These are phyloP conservation scores for Perizoma affinitatum DNA, from an alignment of 2,888 invertebrate species.

Conservation along the genomic window DNA sequence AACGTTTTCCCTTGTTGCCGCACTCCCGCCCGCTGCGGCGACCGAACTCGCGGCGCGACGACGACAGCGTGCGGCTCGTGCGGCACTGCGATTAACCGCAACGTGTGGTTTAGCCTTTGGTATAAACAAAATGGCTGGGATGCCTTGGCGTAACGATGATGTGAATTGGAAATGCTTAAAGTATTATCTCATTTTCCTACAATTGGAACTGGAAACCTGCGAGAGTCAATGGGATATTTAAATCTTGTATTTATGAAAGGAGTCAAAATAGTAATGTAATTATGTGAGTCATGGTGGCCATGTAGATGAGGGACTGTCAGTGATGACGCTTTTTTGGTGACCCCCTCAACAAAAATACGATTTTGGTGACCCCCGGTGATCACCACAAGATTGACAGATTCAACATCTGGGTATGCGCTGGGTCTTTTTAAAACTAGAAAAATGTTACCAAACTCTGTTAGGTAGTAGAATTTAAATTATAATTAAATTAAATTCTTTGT, in stretches of 20 bases:
- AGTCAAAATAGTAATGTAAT: too few species aligned
- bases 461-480: conserved; percentile 12
- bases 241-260: too few species aligned
- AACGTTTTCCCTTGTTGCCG: conserved; percentile 72
- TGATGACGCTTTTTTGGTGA: too few species aligned
- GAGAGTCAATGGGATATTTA: not conserved
- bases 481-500: conserved; percentile 13
- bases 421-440: not conserved
- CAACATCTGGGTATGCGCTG: too few species aligned
- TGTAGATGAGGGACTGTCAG: too few species aligned
- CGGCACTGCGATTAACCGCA: conserved; percentile 70
- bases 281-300: too few species aligned
- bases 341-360: too few species aligned
- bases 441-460: conserved; percentile 22
- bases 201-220: not conserved
- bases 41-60: conserved; percentile 55
- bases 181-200: not conserved
- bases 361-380: too few species aligned
- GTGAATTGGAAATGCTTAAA: not conserved
- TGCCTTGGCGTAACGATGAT: not conserved
- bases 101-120: conserved; percentile 18
- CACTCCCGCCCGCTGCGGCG: conserved; percentile 71
- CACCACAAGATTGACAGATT: too few species aligned
- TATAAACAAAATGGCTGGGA: not conserved
- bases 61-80: conserved; percentile 73